Evolutionary conservation across 23 tunicate genomes (phyloP).

Genomic region (Aplidium turbinatum): DNA sequence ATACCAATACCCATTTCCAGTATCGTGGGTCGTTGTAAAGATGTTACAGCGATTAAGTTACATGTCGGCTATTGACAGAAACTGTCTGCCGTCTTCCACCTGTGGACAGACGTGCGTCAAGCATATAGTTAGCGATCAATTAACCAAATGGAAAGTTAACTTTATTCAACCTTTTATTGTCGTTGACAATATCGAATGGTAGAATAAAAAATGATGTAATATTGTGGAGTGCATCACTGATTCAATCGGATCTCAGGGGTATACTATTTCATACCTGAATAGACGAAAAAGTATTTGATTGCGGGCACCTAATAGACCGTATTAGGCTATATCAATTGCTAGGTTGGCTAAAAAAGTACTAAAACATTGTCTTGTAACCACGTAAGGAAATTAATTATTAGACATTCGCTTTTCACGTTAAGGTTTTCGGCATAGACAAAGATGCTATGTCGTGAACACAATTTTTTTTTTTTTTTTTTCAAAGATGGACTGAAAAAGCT

Average conservation of each 20-base stretch:
- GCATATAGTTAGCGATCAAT: constrained; percentile 30
- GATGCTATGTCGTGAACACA: no score
- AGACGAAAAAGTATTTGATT: constrained; percentile 34
- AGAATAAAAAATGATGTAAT: constrained; percentile 6
- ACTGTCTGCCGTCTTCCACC: constrained; percentile 16
- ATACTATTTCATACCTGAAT: constrained; percentile 34
- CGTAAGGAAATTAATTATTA: no score
- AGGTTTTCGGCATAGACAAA: no score
- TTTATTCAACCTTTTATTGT: constrained; percentile 10
- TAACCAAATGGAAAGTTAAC: constrained; percentile 1
- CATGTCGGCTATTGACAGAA: constrained; percentile 29
- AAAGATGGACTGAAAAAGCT: no score
- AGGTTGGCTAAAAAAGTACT: no score
- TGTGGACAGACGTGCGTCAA: constrained; percentile 4
- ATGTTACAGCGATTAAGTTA: not conserved
- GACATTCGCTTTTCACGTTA: no score
- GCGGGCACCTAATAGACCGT: constrained; percentile 47
- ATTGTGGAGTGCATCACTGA: constrained; percentile 9
- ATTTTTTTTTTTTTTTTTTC: no score
- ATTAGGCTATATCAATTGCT: no score
- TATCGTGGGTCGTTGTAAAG: no score
- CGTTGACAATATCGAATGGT: constrained; percentile 3
- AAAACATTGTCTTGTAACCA: no score
- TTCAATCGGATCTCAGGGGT: constrained; percentile 29
- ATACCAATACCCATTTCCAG: no score